These are phyloP conservation scores for Nematolebias whitei DNA, from an alignment of 2,113 vertebrate species.

Conservation along the genomic window DNA sequence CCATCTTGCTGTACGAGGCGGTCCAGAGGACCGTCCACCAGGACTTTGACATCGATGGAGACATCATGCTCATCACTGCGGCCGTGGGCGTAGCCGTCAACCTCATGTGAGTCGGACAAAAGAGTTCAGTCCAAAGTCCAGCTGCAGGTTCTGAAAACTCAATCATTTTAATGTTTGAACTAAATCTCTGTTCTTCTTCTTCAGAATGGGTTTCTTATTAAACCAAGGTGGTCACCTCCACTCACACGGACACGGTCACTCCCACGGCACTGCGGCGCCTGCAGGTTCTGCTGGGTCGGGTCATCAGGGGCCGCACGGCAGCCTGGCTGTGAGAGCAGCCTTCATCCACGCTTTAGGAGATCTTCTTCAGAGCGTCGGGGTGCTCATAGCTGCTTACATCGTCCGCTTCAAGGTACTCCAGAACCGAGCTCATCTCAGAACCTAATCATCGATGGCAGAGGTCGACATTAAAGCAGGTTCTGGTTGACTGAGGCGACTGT, in stretches of 20 bases:
- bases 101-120: conserved; percentile 84
- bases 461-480: too few relatives aligned
- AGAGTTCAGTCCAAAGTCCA: too few relatives aligned
- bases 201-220: conserved; percentile 96
- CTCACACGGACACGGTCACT: conserved; percentile 82
- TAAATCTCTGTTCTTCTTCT: not conserved
- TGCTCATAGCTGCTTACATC: conserved; percentile 94
- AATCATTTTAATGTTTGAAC: not conserved
- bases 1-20: conserved; percentile 90
- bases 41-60: conserved; percentile 94
- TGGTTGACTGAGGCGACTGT: too few relatives aligned
- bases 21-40: conserved; percentile 92
- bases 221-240: conserved; percentile 93
- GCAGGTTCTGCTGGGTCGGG: conserved; percentile 9
- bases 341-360: conserved; percentile 96
- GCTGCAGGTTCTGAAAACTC: not conserved
- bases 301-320: conserved; percentile 74
- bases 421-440: too few relatives aligned
- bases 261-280: conserved; percentile 67
- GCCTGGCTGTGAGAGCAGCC: conserved; percentile 91
- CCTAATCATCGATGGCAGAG: too few relatives aligned
- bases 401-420: conserved; percentile 91
- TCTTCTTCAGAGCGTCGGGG: conserved; percentile 93
- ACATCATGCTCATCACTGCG: conserved; percentile 97
- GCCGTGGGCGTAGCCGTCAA: conserved; percentile 96